Evolutionary conservation across 64 coral and sea anemone species (phyloP).

Genomic region (Montipora capricornis): DNA sequence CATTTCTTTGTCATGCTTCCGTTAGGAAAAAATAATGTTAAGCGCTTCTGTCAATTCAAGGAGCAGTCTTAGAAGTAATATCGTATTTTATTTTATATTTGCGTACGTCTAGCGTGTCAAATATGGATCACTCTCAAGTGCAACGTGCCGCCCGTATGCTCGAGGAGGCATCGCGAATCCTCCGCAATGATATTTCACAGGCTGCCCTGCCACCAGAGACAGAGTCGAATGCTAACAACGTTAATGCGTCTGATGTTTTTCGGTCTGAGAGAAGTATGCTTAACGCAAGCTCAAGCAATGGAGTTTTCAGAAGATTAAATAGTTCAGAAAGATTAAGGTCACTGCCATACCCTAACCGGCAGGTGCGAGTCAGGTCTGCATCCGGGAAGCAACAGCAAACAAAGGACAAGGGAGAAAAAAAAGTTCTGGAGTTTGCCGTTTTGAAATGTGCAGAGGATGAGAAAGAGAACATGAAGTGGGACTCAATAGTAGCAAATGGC

Average conservation of each 20-base stretch:
- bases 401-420: neutral
- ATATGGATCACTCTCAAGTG: neutral
- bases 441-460: neutral
- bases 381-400: conserved; percentile 7
- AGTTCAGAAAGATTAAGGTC: neutral
- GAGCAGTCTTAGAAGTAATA: neutral
- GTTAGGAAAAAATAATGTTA: neutral
- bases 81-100: conserved; percentile 1
- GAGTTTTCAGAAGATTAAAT: conserved; percentile 34
- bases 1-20: too few relatives aligned
- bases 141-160: neutral
- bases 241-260: conserved; percentile 6
- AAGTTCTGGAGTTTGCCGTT: conserved; percentile 59
- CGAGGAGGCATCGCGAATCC: conserved; percentile 3
- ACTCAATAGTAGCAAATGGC: conserved; percentile 45
- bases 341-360: conserved; percentile 22
- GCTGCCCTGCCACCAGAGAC: neutral
- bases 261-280: neutral
- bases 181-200: neutral
- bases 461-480: conserved; percentile 46
- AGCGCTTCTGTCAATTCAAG: neutral
- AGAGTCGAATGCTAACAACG: too few relatives aligned
- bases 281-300: neutral
- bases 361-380: neutral
- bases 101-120: neutral